phyloP scores from a whole-genome alignment of 2,797 vertebrate species.

The Perodicticus potto region DNA sequence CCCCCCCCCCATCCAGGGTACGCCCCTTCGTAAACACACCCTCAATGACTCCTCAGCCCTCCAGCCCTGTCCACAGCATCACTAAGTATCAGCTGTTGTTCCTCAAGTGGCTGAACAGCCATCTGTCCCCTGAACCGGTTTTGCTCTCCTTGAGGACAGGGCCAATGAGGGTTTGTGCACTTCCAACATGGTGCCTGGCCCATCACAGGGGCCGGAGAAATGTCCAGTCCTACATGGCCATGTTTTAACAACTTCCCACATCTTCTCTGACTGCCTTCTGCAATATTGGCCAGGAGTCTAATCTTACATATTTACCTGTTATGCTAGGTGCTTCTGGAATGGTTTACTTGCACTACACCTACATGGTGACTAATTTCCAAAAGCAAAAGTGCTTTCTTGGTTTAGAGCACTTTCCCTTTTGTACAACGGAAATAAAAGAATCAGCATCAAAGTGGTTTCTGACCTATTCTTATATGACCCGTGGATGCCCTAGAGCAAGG shows the following conservation, averaged over 20 bases:
- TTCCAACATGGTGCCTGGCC: rapidly evolving
- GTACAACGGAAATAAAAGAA: background rate
- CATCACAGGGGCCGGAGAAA: background rate
- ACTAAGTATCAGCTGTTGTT: background rate
- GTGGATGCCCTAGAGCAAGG: rapidly evolving
- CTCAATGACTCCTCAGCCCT: background rate
- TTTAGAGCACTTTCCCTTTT: background rate
- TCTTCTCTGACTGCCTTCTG: background rate
- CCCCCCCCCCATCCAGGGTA: too few relatives aligned
- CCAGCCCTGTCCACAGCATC: background rate
- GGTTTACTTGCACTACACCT: background rate
- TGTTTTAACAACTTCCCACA: background rate
- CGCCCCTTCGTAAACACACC: too few relatives aligned
- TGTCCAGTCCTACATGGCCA: rapidly evolving
- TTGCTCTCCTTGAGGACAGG: background rate
- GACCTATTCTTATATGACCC: background rate
- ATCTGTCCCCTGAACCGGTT: background rate
- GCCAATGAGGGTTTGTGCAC: background rate
- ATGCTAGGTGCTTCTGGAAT: background rate
- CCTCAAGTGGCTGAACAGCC: background rate
- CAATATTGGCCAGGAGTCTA: background rate
- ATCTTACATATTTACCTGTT: too few relatives aligned
- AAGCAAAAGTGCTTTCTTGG: background rate
- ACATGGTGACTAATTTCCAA: background rate
- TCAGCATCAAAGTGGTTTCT: background rate